These are phyloP conservation scores for Cephus rjabovi DNA, from an alignment of 2,888 invertebrate species.

Conservation along the genomic window DNA sequence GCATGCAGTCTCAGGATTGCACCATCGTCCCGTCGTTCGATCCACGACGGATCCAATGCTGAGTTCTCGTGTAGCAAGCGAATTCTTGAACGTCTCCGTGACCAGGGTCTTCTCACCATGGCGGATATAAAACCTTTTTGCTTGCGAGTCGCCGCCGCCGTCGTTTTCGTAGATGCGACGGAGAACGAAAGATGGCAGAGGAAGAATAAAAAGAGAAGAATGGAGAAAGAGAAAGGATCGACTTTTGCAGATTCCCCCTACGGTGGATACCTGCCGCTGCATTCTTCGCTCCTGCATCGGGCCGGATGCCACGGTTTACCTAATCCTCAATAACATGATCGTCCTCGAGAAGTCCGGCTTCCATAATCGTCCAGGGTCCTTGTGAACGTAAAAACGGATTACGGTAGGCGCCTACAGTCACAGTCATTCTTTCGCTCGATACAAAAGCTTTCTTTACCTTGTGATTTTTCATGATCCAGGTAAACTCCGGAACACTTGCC, in stretches of 20 bases:
- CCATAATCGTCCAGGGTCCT: not conserved
- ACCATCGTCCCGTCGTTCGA: not conserved
- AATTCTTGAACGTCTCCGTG: not conserved
- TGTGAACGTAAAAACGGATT: not conserved
- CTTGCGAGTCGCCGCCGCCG: not conserved
- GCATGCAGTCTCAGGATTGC: not conserved
- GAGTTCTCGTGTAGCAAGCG: not conserved
- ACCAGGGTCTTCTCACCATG: not conserved
- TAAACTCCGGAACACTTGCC: not conserved
- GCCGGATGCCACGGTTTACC: conserved; percentile 36
- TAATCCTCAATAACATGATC: not conserved
- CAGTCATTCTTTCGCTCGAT: not conserved
- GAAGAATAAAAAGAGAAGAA: not conserved
- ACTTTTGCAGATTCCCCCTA: conserved; percentile 46
- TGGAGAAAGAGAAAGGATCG: not conserved
- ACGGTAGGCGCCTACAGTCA: not conserved
- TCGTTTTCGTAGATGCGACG: not conserved
- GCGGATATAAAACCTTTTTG: not conserved
- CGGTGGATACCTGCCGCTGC: conserved; percentile 44
- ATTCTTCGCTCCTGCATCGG: conserved; percentile 46
- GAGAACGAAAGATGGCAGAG: not conserved
- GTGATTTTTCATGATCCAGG: not conserved
- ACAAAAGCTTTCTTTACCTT: not conserved
- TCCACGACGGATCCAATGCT: not conserved
- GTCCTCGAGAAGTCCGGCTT: not conserved